These are phyloP conservation scores for Natrix natrix DNA, from an alignment of 2,797 vertebrate species.

Conservation along the genomic window DNA sequence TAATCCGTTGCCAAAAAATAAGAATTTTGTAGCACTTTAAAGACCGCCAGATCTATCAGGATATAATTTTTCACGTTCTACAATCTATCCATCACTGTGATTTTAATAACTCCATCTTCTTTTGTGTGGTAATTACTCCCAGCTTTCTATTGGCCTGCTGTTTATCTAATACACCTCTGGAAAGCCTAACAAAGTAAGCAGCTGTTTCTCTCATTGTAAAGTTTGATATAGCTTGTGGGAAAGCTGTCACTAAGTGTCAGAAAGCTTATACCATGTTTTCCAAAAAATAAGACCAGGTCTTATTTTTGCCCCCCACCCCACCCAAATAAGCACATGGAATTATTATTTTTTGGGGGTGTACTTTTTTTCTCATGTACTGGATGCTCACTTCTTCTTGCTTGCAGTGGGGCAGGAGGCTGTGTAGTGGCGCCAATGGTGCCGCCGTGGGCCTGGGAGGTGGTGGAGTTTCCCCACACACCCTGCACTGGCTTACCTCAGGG, in stretches of 20 bases:
- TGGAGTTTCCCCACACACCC: too few relatives aligned
- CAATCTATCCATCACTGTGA: not conserved
- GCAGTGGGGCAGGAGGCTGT: not conserved
- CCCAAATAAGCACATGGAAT: too few relatives aligned
- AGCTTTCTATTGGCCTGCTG: not conserved
- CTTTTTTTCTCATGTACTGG: too few relatives aligned
- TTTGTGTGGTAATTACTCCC: not conserved
- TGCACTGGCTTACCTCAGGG: too few relatives aligned
- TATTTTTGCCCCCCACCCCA: too few relatives aligned
- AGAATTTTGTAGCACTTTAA: not conserved
- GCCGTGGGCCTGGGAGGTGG: too few relatives aligned
- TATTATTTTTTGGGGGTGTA: too few relatives aligned
- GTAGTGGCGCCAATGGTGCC: too few relatives aligned
- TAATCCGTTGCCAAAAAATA: not conserved
- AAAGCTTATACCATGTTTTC: not conserved
- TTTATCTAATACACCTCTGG: not conserved
- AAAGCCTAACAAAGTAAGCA: not conserved
- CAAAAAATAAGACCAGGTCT: too few relatives aligned
- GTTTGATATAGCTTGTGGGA: not conserved
- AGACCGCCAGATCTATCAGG: not conserved
- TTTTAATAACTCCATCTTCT: not conserved
- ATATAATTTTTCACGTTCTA: not conserved
- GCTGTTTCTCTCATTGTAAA: not conserved
- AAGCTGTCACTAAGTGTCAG: not conserved
- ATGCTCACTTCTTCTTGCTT: not conserved